Conservation (phyloP, 2,888 invertebrate species). For the Drosophila flavopinicola region DNA sequence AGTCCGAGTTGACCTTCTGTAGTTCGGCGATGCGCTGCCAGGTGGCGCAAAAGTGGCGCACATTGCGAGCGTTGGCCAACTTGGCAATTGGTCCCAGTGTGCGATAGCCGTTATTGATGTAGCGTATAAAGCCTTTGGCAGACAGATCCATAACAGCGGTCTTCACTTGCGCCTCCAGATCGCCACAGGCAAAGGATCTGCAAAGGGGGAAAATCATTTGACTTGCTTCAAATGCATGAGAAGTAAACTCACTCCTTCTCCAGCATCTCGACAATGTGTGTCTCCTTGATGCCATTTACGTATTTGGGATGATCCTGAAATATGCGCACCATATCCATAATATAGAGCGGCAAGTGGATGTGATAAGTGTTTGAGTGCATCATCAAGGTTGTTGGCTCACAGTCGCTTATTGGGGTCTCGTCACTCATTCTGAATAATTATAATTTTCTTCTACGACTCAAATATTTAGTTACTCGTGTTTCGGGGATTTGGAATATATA, state of each 20-base stretch:
- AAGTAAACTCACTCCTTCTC: slow-evolving; percentile 76
- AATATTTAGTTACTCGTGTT: not conserved
- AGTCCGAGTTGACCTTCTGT: slow-evolving; percentile 67
- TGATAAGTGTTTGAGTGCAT: slow-evolving; percentile 78
- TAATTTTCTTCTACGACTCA: not conserved
- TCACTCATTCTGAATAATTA: slow-evolving; percentile 51
- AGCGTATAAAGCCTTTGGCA: slow-evolving; percentile 77
- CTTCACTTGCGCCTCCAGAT: slow-evolving; percentile 81
- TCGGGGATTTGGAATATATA: not conserved
- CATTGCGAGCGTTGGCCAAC: slow-evolving; percentile 76
- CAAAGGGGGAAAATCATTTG: not conserved
- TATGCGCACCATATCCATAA: slow-evolving; percentile 81
- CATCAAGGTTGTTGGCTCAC: slow-evolving; percentile 71
- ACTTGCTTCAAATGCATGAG: too few relatives aligned
- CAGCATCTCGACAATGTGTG: slow-evolving; percentile 78
- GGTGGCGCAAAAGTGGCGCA: slow-evolving; percentile 71
- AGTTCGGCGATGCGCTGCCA: slow-evolving; percentile 80
- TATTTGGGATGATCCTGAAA: slow-evolving; percentile 83
- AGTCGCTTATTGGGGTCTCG: slow-evolving; percentile 64
- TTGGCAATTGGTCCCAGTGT: slow-evolving; percentile 83
- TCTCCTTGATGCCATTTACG: slow-evolving; percentile 72
- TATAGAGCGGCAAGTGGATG: slow-evolving; percentile 79
- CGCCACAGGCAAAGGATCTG: slow-evolving; percentile 81
- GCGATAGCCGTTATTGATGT: slow-evolving; percentile 76
- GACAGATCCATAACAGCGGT: slow-evolving; percentile 78